phyloP scores from a whole-genome alignment of 2,888 invertebrate genomes.

The Tetrapedia diversipes region DNA sequence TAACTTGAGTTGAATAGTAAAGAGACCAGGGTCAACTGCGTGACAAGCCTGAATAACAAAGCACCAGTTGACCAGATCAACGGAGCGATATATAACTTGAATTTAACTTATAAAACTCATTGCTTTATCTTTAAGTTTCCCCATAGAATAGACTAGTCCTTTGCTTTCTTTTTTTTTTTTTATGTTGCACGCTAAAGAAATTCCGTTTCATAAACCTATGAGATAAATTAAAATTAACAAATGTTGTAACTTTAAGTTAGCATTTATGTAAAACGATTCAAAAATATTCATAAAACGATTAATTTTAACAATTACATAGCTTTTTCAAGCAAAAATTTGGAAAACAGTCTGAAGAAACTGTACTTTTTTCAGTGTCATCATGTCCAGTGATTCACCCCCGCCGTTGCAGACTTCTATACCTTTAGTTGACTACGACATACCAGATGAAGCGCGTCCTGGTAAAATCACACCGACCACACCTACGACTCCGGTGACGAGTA shows the following conservation, averaged over 20 bases:
- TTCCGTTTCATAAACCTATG: neutral
- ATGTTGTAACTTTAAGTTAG: neutral
- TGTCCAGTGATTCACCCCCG: slow-evolving; percentile 76
- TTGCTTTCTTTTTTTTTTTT: neutral
- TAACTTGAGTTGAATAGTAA: slow-evolving; percentile 41
- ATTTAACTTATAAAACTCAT: slow-evolving; percentile 25
- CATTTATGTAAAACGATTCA: no score
- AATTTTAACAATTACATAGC: neutral
- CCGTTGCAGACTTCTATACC: slow-evolving; percentile 73
- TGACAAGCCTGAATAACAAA: slow-evolving; percentile 46
- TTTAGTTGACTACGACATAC: slow-evolving; percentile 72
- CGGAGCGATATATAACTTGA: slow-evolving; percentile 13
- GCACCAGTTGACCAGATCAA: slow-evolving; percentile 39
- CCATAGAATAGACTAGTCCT: neutral
- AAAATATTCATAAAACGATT: no score
- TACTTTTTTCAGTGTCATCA: slow-evolving; percentile 76
- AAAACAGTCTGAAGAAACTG: neutral
- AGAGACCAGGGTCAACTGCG: slow-evolving; percentile 47
- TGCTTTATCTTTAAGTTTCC: neutral
- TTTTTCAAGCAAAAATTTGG: neutral
- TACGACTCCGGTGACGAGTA: slow-evolving; percentile 59
- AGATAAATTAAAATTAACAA: neutral
- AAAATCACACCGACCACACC: slow-evolving; percentile 69
- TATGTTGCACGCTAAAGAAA: neutral
- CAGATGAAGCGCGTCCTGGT: slow-evolving; percentile 74